Percentiles rank a stretch among this genome's conserved stretches.
Evolutionary conservation across 64 coral and sea anemone species (phyloP).

Genomic region (Trachythela sp.): DNA sequence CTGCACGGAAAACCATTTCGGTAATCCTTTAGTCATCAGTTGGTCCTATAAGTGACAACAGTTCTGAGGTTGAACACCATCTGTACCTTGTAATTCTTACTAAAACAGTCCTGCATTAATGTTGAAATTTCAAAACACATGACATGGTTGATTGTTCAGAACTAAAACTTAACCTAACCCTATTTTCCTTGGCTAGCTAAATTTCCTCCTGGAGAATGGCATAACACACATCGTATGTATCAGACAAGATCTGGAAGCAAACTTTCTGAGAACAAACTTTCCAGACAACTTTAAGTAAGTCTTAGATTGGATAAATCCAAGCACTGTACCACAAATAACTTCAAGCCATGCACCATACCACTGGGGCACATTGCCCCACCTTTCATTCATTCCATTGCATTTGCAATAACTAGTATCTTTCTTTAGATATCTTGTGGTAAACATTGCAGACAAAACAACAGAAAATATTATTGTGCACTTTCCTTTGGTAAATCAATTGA

Average conservation of each 20-base stretch:
- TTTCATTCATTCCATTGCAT: no score
- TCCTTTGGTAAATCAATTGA: constrained; percentile 56
- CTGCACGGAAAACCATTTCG: no score
- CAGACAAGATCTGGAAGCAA: constrained; percentile 88
- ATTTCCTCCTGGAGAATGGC: constrained; percentile 60
- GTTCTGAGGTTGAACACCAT: no score
- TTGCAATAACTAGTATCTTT: not conserved
- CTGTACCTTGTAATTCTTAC: no score
- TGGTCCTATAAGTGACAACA: no score
- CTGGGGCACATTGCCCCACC: no score
- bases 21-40: no score
- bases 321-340: no score
- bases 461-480: constrained; percentile 98
- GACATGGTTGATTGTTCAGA: not conserved
- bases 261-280: constrained; percentile 96
- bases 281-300: constrained; percentile 86
- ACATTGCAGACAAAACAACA: constrained; percentile 86
- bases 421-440: constrained; percentile 76
- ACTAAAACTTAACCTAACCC: not conserved
- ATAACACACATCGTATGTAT: constrained; percentile 98
- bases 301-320: not conserved
- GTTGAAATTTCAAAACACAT: not conserved
- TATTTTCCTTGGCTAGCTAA: constrained; percentile 41
- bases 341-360: no score
- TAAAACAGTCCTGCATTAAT: no score